Base-by-base conservation (phyloP, 1,140 invertebrate species). In the Limonius californicus region DNA sequence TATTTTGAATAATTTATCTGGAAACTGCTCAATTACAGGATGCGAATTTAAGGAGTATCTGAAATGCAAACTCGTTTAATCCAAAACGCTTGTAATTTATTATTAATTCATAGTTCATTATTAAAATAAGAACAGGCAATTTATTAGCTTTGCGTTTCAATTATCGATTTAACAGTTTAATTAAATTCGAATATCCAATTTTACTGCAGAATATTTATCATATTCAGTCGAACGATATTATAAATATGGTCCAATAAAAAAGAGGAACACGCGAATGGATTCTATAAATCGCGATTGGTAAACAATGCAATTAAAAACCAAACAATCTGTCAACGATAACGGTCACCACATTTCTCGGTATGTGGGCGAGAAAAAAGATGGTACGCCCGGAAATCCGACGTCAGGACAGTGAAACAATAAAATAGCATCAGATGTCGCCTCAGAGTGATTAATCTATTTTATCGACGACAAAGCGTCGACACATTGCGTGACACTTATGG, bases 401-500 rank as follows among this genome's bases (percentile, higher is more conserved):
- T 39, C 35, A 39, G 35, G 35, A 39, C 35, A 39, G 35, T 39
- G n/a, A 53, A 53, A 53, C 47, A 53, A 53, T 53, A 53, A 53
- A 53, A 53, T 23, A 53, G 21, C 47, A 53, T 53, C 47, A 53
- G 47, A 20, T 53, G 47, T 53, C 47, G 16, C 14, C 16, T 23
- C 14, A 15, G 9, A 23, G 47, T 18, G 47, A 53, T 53, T 53
- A 53, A 53, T 53, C 47, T 19, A 53, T 53, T 53, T 20, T 20
- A 53, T 53, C 35, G 47, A 23, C 21, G 47, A 53, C 47, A 53
- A 53, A 53, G 47, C 47, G 47, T 53, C 47, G 47, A 53, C 47
- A 53, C 47, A 53, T 23, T 20, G 47, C 21, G 47, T 23, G 47
- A 53, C 47, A 53, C 47, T 53, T 53, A 53, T 53, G 21, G 47